Evolutionary conservation across 2,888 invertebrate species (phyloP).

Genomic region (Bursaphelenchus okinawaensis): DNA sequence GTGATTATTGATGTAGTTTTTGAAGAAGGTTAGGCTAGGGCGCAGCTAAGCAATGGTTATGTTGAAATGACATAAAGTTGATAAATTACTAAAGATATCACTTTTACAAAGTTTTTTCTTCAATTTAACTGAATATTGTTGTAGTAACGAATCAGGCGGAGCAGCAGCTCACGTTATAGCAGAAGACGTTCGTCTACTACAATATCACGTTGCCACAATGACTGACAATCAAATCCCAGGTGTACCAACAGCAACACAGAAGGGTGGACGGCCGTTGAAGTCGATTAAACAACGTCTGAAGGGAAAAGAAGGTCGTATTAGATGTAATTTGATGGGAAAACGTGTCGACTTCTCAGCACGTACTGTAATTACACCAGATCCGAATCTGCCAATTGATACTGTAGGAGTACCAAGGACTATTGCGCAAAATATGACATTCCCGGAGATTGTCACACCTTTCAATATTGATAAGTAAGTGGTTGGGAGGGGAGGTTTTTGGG

Average conservation of each 20-base stretch:
- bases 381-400: conserved; percentile 71
- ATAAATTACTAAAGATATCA: background rate
- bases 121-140: too few species aligned
- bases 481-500: background rate
- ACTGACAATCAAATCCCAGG: conserved; percentile 99
- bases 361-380: conserved; percentile 72
- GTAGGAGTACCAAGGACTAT: conserved; percentile 96
- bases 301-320: conserved; percentile 96
- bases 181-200: conserved; percentile 93
- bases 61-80: background rate
- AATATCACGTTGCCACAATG: conserved; percentile 95
- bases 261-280: conserved; percentile 95
- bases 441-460: conserved; percentile 97
- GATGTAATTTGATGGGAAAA: conserved; percentile 99
- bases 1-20: too few species aligned
- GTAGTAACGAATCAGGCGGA: conserved; percentile 86
- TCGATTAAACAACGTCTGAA: conserved; percentile 89
- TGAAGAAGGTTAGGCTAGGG: too few species aligned
- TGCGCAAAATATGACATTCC: conserved; percentile 97
- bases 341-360: conserved; percentile 97
- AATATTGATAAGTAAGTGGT: conserved; percentile 82
- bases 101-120: background rate
- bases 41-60: background rate
- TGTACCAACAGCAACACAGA: conserved; percentile 90
- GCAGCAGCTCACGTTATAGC: conserved; percentile 93